Conservation (phyloP, 1,140 invertebrate species). For the Sesamia nonagrioides region DNA sequence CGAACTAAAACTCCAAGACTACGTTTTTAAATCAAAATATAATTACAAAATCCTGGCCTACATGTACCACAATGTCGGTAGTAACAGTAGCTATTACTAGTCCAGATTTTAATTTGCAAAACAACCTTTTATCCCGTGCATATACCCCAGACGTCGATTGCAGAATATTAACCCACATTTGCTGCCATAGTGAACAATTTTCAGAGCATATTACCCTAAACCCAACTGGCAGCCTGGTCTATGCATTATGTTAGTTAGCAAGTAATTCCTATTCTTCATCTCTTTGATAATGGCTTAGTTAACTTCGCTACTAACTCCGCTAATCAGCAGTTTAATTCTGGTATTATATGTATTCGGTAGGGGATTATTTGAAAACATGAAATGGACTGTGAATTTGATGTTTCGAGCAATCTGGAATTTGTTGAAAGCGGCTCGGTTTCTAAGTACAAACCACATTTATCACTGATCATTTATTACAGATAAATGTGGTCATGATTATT, state of each 20-base stretch:
- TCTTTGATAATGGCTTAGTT: slow-evolving; percentile 25
- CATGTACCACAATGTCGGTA: too few relatives aligned
- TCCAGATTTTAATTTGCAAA: slow-evolving; percentile 1
- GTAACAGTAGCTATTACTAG: not conserved
- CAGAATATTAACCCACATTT: slow-evolving; percentile 26
- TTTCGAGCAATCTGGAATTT: too few relatives aligned
- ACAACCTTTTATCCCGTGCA: too few relatives aligned
- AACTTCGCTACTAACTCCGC: not conserved
- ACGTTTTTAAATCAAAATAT: too few relatives aligned
- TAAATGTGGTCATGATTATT: too few relatives aligned
- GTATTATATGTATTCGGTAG: not conserved
- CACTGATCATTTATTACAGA: too few relatives aligned
- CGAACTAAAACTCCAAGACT: too few relatives aligned
- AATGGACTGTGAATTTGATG: too few relatives aligned
- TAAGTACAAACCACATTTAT: too few relatives aligned
- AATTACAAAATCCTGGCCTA: too few relatives aligned
- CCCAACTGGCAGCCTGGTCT: slow-evolving; percentile 2
- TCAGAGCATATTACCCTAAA: slow-evolving; percentile 5
- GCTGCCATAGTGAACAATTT: slow-evolving; percentile 19
- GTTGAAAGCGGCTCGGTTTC: too few relatives aligned
- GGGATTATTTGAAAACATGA: too few relatives aligned
- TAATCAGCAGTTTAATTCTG: not conserved
- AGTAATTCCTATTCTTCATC: not conserved
- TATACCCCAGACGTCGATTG: not conserved
- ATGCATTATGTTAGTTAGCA: slow-evolving; percentile 7